These are phyloP conservation scores for Miichthys miiuy DNA, from an alignment of 2,797 vertebrate species.

Conservation along the genomic window DNA sequence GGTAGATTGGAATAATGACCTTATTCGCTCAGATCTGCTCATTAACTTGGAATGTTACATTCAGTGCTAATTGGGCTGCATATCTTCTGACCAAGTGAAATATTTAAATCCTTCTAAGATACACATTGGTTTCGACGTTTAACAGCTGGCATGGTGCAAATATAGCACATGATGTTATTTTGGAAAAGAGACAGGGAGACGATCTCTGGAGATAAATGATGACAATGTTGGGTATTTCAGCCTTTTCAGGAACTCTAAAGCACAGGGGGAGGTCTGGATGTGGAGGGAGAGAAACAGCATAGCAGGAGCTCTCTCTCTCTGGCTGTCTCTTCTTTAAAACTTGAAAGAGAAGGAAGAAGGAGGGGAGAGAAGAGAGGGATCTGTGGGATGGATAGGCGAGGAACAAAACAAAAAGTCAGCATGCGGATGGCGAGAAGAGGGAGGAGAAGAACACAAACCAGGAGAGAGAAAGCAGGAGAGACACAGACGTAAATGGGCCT, in stretches of 20 bases:
- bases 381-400: constrained; percentile 51
- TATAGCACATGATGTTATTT: constrained; percentile 42
- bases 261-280: constrained; percentile 60
- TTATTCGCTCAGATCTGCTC: constrained; percentile 10
- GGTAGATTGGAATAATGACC: not conserved
- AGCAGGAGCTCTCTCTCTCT: constrained; percentile 35
- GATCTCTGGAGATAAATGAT: constrained; percentile 56
- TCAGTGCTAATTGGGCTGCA: constrained; percentile 3
- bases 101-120: not conserved
- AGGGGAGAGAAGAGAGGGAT: constrained; percentile 40
- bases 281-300: constrained; percentile 55
- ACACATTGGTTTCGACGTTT: constrained; percentile 7
- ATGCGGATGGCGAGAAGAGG: constrained; percentile 38
- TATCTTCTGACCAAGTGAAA: not conserved
- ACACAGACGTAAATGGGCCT: constrained; percentile 65
- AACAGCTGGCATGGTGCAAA: constrained; percentile 15
- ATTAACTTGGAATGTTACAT: not conserved
- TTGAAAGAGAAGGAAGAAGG: constrained; percentile 41
- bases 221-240: constrained; percentile 57
- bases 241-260: constrained; percentile 58
- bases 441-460: constrained; percentile 46
- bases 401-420: constrained; percentile 13
- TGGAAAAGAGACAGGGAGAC: constrained; percentile 6
- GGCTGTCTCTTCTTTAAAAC: constrained; percentile 42
- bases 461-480: constrained; percentile 49